These are phyloP conservation scores for Solenopsis invicta DNA, from an alignment of 1,140 invertebrate genomes.

Conservation along the genomic window DNA sequence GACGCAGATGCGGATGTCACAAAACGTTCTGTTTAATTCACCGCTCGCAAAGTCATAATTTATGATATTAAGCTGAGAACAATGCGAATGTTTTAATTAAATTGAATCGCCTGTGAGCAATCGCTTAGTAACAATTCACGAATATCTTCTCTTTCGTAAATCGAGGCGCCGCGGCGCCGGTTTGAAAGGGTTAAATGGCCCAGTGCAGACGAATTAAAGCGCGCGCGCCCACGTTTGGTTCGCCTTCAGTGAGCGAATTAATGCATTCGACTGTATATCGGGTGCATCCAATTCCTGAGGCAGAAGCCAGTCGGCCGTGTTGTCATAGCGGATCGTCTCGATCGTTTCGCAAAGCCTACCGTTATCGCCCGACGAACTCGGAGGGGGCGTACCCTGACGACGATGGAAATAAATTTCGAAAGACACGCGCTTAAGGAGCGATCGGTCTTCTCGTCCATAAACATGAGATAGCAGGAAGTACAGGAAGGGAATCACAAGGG, in stretches of 20 bases:
- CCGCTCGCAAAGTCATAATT: background rate
- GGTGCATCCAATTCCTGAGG: constrained; percentile 19
- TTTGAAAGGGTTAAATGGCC: constrained; percentile 56
- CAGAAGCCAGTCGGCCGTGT: constrained; percentile 25
- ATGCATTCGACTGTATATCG: constrained; percentile 48
- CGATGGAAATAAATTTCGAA: constrained; percentile 61
- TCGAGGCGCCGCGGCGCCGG: background rate
- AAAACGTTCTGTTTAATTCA: background rate
- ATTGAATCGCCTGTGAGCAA: background rate
- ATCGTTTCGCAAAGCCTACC: constrained; percentile 51
- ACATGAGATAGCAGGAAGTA: constrained; percentile 62
- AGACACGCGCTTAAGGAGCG: constrained; percentile 57
- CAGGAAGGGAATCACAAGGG: background rate
- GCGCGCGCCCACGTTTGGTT: constrained; percentile 28
- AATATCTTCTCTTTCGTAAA: constrained; percentile 15
- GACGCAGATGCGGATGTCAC: background rate
- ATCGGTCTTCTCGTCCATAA: constrained; percentile 62
- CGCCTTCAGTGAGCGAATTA: constrained; percentile 45
- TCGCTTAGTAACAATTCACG: background rate
- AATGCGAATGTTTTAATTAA: background rate
- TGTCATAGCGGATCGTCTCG: constrained; percentile 43
- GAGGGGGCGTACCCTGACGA: constrained; percentile 14
- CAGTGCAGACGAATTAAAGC: constrained; percentile 42
- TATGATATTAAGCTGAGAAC: background rate
- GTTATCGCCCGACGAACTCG: constrained; percentile 47